These are phyloP conservation scores for Chondrosia reniformis DNA, from an alignment of 37 sponge, comb jelly and placozoan genomes.

Conservation along the genomic window DNA sequence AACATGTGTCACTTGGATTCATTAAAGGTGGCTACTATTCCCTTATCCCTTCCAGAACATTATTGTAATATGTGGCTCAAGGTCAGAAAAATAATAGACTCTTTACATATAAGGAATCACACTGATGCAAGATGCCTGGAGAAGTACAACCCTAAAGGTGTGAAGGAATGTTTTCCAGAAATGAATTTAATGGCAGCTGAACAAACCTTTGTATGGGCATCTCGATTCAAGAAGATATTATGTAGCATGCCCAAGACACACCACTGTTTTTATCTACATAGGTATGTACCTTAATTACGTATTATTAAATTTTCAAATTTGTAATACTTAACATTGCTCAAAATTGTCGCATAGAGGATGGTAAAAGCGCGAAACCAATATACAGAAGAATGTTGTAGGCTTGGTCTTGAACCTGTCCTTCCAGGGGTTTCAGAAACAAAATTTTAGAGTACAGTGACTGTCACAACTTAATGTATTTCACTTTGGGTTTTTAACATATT, in stretches of 20 bases:
- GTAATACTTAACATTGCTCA: too few species aligned
- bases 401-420: not conserved
- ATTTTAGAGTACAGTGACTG: too few species aligned
- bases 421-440: not conserved
- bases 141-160: not conserved
- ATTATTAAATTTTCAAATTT: too few species aligned
- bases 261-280: conserved; percentile 35
- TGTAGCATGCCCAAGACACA: conserved; percentile 40
- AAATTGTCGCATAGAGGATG: not conserved
- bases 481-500: too few species aligned
- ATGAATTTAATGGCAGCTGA: conserved; percentile 28
- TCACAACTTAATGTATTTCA: too few species aligned
- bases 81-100: conserved; percentile 24
- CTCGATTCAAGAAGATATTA: conserved; percentile 29
- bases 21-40: conserved; percentile 2
- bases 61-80: conserved; percentile 16
- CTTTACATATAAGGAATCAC: conserved; percentile 28
- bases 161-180: not conserved
- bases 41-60: conserved; percentile 24
- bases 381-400: not conserved
- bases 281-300: too few species aligned
- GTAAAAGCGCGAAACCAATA: not conserved
- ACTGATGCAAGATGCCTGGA: not conserved
- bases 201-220: conserved; percentile 49
- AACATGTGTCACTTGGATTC: conserved; percentile 50